Percentiles rank a stretch among this genome's conserved stretches.
These are phyloP conservation scores for Paracanthobrama guichenoti DNA, from an alignment of 2,113 vertebrate species.

Conservation along the genomic window DNA sequence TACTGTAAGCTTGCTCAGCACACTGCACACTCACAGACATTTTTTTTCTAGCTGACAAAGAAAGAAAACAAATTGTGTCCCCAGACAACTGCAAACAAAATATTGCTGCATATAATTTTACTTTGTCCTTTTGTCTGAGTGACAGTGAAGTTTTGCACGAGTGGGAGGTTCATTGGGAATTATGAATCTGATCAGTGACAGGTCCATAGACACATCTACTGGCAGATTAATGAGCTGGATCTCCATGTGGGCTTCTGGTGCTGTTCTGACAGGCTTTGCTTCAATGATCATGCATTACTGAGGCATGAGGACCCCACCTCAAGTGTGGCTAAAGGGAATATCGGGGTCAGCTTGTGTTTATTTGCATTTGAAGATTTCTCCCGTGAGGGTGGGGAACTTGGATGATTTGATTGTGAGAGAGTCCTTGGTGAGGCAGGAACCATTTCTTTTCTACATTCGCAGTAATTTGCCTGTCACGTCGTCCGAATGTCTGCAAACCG, in stretches of 20 bases:
- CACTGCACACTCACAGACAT: not conserved
- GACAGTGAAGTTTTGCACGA: conserved; percentile 60
- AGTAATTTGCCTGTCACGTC: conserved; percentile 46
- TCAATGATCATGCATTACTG: conserved; percentile 72
- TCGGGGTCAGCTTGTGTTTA: conserved; percentile 62
- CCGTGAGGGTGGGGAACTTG: not conserved
- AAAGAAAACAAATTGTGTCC: not conserved
- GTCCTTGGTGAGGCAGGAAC: conserved; percentile 18
- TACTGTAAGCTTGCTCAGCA: not conserved
- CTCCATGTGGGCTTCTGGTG: conserved; percentile 66
- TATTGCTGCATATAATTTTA: not conserved
- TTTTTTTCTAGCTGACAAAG: not conserved
- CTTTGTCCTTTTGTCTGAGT: conserved; percentile 54
- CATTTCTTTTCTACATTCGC: conserved; percentile 22
- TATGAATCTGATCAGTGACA: conserved; percentile 70
- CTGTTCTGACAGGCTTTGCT: conserved; percentile 77
- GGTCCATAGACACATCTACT: conserved; percentile 67
- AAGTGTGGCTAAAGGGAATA: conserved; percentile 57
- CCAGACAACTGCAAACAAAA: not conserved
- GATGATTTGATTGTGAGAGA: conserved; percentile 30
- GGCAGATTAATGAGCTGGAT: conserved; percentile 72
- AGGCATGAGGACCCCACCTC: conserved; percentile 57
- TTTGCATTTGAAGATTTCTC: conserved; percentile 58
- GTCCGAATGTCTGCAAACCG: conserved; percentile 21
- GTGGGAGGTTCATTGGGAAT: conserved; percentile 68